Percentiles rank a stretch among this genome's conserved stretches.
phyloP scores from a whole-genome alignment of 2,113 vertebrate genomes.

The Carollia perspicillata region DNA sequence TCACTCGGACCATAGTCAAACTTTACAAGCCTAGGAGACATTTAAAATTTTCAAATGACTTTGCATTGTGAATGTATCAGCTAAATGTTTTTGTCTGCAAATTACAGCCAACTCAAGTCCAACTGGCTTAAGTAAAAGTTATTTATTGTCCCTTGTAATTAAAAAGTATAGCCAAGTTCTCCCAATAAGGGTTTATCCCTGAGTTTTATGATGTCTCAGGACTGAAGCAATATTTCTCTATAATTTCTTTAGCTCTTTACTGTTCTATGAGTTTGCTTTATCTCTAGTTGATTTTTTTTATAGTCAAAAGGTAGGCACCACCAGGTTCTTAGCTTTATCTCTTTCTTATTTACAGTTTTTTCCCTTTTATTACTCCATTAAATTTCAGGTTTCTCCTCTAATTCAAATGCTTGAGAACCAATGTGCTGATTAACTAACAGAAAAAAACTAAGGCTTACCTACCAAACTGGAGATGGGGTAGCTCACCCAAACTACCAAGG shows the following conservation, averaged over 20 bases:
- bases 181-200: background rate
- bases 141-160: background rate
- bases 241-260: background rate
- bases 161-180: background rate
- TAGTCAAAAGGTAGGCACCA: background rate
- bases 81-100: background rate
- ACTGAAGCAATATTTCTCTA: rapidly evolving
- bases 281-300: background rate
- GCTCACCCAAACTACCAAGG: background rate
- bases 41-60: background rate
- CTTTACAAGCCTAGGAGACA: background rate
- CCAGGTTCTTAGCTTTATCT: background rate
- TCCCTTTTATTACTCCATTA: background rate
- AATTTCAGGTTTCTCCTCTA: background rate
- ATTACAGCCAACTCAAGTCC: background rate
- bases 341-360: background rate
- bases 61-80: background rate
- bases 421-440: background rate
- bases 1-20: background rate
- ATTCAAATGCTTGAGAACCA: background rate
- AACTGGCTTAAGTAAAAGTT: background rate
- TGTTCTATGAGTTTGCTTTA: background rate
- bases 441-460: background rate
- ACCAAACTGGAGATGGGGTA: background rate
- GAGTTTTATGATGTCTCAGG: background rate